Evolutionary conservation across 2,113 vertebrate species (phyloP), one percentile per base, ranked within the genome.

Genomic region (Phylloscopus trochilus): DNA sequence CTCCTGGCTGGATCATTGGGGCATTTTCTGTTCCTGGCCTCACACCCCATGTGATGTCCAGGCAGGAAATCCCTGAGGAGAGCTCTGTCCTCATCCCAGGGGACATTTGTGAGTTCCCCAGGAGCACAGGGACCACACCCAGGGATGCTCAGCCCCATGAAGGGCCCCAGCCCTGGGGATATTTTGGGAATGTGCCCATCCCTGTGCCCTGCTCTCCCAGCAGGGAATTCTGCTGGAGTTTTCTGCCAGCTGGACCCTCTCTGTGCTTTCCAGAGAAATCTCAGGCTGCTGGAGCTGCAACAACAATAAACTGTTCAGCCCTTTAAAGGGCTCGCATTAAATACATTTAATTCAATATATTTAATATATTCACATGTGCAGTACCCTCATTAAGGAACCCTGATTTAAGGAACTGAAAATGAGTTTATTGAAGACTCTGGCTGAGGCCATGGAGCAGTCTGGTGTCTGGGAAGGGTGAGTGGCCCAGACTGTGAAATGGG

Each of bases 341-440:
- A 95, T 89, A 49, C 17, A 90, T 92, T 70, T 31, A 10, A 77
- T 68, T 68, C 14, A 14, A 44, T 52, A 14, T 11, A 60, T 92
- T 92, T 80, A 81, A 84, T 89, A 72, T 24, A 92, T 93, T 44
- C 69, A 14, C 80, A 66, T 72, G 64, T 76, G 82, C 92, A 87
- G 43, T n/a, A 51, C 67, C 83, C 89, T 53, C 85, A n/a, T n/a
- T n/a, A n/a, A n/a, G n/a, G n/a, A n/a, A n/a, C n/a, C n/a, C n/a
- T 93, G 94, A 96, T 92, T 95, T 84, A 92, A 96, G 73, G 93
- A 89, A 31, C 53, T 72, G 80, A 60, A 90, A 81, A 47, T 72
- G 76, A 60, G 95, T 96, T 93, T 82, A 92, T 83, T 75, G 58
- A 35, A 53, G 68, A 19, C 69, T 79, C 15, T 33, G 87, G 72